Evolutionary conservation across 2,797 vertebrate genomes (phyloP), one percentile per base, ranked within the genome.

Genomic region (Brachyalestes nurse): DNA sequence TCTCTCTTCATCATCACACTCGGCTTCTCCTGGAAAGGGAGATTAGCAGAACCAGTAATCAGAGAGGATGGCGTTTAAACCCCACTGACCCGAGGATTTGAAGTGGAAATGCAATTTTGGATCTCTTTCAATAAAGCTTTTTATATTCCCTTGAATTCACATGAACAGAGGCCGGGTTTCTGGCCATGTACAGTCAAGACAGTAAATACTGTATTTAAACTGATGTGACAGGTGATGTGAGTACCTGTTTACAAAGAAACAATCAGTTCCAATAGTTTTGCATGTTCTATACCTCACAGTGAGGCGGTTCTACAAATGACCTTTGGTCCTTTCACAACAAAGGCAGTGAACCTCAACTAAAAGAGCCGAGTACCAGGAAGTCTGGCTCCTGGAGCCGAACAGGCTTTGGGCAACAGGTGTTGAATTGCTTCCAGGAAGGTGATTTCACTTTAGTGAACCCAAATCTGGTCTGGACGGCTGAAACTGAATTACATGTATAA

Each of bases 91-190:
- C n/a, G 70, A 76, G 65, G 55, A 17, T 55, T 64, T 71, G 75
- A 42, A 51, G 69, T 49, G n/a, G 45, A 53, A 69, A 78, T 53
- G 55, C 53, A 78, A 61, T 82, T 78, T 19, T 47, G 72, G 17
- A 34, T 25, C 38, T 51, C 51, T 66, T 77, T 72, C 58, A 72
- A 17, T 72, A 77, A 72, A 64, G 57, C 75, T 14, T 58, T 73
- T 51, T 74, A 78, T 14, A 14, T 60, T 62, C 51, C 42, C 49
- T 61, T 74, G 38, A 74, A 72, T 73, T 74, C 7, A 67, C 72
- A 25, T 58, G 25, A 82, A 78, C 19, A 51, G 40, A 60, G 65
- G 8, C n/a, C n/a, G n/a, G n/a, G n/a, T n/a, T n/a, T n/a, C n/a
- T n/a, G n/a, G n/a, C n/a, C n/a, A n/a, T n/a, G n/a, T n/a, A n/a